These are phyloP conservation scores for Teleogryllus oceanicus DNA, from an alignment of 2,888 invertebrate species.

Conservation along the genomic window DNA sequence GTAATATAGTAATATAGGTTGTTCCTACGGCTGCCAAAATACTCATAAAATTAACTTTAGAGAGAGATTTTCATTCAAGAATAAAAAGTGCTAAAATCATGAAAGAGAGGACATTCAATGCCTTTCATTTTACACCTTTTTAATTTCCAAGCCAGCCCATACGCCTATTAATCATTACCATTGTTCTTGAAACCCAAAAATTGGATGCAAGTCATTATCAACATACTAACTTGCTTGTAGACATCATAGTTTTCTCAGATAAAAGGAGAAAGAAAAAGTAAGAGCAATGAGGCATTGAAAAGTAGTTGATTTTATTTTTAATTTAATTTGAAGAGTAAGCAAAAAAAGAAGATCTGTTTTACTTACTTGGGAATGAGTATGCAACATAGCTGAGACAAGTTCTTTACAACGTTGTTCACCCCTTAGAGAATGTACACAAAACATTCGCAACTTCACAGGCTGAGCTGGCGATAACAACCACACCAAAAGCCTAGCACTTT, in stretches of 20 bases:
- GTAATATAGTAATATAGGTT: background rate
- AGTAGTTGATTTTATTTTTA: too few species aligned
- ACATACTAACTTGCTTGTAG: too few species aligned
- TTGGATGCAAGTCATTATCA: too few species aligned
- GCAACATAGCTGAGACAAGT: slow-evolving; percentile 47
- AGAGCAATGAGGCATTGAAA: too few species aligned
- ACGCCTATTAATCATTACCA: background rate
- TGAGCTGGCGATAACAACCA: slow-evolving; percentile 52
- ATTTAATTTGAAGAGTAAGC: too few species aligned
- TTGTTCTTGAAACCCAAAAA: too few species aligned
- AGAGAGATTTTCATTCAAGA: background rate
- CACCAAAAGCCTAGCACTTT: slow-evolving; percentile 50
- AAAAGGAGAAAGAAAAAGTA: too few species aligned
- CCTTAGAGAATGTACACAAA: slow-evolving; percentile 49
- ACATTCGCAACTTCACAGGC: slow-evolving; percentile 48
- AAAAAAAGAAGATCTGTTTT: too few species aligned
- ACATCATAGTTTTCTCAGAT: too few species aligned
- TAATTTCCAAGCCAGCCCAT: background rate
- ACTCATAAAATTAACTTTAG: background rate
- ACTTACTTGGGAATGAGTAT: slow-evolving; percentile 48
- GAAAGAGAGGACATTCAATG: background rate
- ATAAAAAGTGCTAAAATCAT: too few species aligned
- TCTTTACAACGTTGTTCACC: slow-evolving; percentile 50
- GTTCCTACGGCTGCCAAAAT: background rate
- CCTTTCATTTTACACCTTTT: background rate